Percentiles rank a stretch among this genome's conserved stretches.
Conservation (phyloP, 2,113 vertebrate species). For the Elephantulus edwardii region DNA sequence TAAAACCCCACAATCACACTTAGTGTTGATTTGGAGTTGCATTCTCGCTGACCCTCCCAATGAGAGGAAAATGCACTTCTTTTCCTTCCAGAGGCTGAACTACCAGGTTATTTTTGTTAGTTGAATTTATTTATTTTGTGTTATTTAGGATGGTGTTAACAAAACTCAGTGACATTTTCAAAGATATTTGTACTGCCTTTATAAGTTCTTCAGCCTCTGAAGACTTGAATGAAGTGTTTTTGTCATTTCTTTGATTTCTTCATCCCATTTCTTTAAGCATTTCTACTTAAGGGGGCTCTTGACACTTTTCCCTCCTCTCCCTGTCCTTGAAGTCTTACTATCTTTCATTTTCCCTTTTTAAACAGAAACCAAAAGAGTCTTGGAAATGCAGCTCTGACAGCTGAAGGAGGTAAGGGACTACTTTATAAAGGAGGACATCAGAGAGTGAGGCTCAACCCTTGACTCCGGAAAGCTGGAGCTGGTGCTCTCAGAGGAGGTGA, state of each 20-base stretch:
- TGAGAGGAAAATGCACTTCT: neutral
- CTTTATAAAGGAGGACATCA: neutral
- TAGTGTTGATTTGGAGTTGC: too few species aligned
- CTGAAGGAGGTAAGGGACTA: neutral
- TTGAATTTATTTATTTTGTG: slow-evolving; percentile 1
- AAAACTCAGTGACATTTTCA: slow-evolving; percentile 38
- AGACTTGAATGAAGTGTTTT: neutral
- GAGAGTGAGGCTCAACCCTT: neutral
- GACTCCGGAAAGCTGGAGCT: neutral
- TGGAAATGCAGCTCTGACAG: slow-evolving; percentile 27
- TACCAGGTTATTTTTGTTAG: neutral
- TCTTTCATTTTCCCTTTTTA: slow-evolving; percentile 23
- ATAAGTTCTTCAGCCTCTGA: slow-evolving; percentile 12
- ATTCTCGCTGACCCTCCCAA: too few species aligned
- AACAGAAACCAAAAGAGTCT: slow-evolving; percentile 29
- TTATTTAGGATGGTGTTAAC: neutral
- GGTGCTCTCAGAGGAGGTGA: neutral
- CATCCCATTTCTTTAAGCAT: slow-evolving; percentile 16
- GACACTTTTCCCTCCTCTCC: neutral
- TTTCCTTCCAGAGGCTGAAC: neutral
- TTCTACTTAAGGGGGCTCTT: slow-evolving; percentile 31
- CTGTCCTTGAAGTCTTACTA: neutral
- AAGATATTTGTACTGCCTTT: slow-evolving; percentile 11
- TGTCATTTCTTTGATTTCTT: slow-evolving; percentile 9
- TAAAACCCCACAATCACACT: neutral